Evolutionary conservation across 92 coral and sea anemone species (phyloP).

Genomic region (Palythoa heliodiscus): DNA sequence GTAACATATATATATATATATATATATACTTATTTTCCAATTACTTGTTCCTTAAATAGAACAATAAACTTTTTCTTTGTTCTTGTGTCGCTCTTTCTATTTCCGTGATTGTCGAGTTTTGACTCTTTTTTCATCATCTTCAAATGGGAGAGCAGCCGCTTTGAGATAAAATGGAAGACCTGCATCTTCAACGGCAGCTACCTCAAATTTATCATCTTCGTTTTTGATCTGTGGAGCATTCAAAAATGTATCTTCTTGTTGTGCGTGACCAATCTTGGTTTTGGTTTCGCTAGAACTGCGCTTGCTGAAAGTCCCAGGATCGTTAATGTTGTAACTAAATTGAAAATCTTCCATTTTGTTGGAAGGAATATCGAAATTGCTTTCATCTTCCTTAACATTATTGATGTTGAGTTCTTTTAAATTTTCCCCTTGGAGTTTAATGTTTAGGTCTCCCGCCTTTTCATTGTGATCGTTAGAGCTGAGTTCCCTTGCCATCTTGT

Average conservation of each 20-base stretch:
- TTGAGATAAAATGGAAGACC: constrained; percentile 35
- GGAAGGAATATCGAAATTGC: not conserved
- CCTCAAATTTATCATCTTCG: constrained; percentile 3
- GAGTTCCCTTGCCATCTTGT: not conserved
- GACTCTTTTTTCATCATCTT: constrained; percentile 2
- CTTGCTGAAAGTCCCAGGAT: not conserved
- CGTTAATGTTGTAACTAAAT: not conserved
- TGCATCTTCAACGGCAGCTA: constrained; percentile 13
- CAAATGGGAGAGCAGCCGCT: constrained; percentile 43
- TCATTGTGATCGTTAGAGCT: not conserved
- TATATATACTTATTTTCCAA: too few relatives aligned
- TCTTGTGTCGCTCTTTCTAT: not conserved
- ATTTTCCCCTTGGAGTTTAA: not conserved
- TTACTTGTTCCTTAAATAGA: not conserved
- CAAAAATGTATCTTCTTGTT: not conserved
- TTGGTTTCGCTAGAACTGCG: not conserved
- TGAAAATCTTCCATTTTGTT: not conserved
- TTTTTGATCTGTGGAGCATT: not conserved
- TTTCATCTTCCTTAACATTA: not conserved
- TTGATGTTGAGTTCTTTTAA: not conserved
- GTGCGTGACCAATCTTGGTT: not conserved
- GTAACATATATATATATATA: too few relatives aligned
- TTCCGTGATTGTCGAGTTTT: not conserved
- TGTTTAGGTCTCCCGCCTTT: not conserved
- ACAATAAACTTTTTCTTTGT: not conserved